Evolutionary conservation across 2,797 vertebrate genomes (phyloP), one percentile per base, ranked within the genome.

Genomic region (Enteromius trimaculatus): DNA sequence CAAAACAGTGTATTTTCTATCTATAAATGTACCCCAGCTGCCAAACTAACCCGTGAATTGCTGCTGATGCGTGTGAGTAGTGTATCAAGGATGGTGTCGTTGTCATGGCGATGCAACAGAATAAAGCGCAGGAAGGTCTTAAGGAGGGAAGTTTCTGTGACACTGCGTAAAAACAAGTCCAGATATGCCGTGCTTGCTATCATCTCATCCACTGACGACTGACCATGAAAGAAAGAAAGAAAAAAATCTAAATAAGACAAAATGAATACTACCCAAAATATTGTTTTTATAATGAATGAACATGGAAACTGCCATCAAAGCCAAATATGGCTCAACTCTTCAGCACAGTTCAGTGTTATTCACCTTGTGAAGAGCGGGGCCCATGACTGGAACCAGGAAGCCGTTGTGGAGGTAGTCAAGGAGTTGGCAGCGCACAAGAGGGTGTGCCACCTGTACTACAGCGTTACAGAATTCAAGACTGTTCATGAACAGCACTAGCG

Each of bases 381-480:
- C 97, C 95, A 99, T 96, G 83, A 99, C 98, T 0, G 98, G 97
- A 66, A 99, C 96, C 0, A 99, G 94, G 92, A 99, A 99, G 75
- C 98, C 98, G 0, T 97, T 98, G 92, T 99, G 97, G 84, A 99
- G 95, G 53, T 99, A 99, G 89, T 98, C 97, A 82, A 98, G 95
- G 83, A 99, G 93, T 94, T 99, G 98, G 85, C 94, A 95, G 92
- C 96, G 96, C 75, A 99, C 97, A 79, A 97, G 90, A 0, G 97
- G 97, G 84, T 99, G 98, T 58, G 97, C 95, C 0, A 99, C 97
- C 95, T 99, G 97, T 85, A 97, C 96, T 84, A 99, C 97, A 0
- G 98, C 97, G 0, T 99, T 99, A 92, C 97, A 99, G 93, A 99
- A 99, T 91, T 99, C 98, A 1, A 99, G 91, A 0, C 97, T 98